Evolutionary conservation across 2,797 vertebrate genomes (phyloP).

Genomic region (Molossus molossus): DNA sequence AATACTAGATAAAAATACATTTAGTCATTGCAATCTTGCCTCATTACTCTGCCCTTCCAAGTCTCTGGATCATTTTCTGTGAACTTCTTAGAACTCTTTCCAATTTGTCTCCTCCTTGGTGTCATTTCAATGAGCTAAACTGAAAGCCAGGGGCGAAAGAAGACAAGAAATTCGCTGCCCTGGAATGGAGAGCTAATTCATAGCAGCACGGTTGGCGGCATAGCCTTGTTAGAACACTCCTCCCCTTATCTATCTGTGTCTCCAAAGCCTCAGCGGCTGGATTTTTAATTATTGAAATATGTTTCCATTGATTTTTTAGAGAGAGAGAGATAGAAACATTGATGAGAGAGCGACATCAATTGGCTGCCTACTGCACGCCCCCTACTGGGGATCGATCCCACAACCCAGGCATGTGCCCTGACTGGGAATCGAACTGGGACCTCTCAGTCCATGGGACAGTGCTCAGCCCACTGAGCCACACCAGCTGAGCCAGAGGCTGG

Average conservation of each 20-base stretch:
- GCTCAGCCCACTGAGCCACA: too few species aligned
- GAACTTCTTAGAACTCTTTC: slow-evolving; percentile 57
- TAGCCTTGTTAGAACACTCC: not conserved
- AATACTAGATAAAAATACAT: slow-evolving; percentile 78
- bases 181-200: not conserved
- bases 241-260: not conserved
- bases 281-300: not conserved
- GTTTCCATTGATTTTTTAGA: too few species aligned
- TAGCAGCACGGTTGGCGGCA: not conserved
- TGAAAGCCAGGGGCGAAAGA: slow-evolving; percentile 41
- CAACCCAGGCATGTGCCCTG: too few species aligned
- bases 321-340: too few species aligned
- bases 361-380: too few species aligned
- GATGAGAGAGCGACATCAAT: too few species aligned
- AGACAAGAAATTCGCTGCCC: not conserved
- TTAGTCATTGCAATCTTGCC: slow-evolving; percentile 24
- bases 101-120: slow-evolving; percentile 37
- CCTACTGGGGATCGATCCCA: too few species aligned
- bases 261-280: not conserved
- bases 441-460: too few species aligned
- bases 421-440: too few species aligned
- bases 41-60: slow-evolving; percentile 63
- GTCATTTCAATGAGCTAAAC: slow-evolving; percentile 58
- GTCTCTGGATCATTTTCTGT: slow-evolving; percentile 41
- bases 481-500: not conserved